Evolutionary conservation across 2,113 vertebrate species (phyloP).

Genomic region (Gallinago media): DNA sequence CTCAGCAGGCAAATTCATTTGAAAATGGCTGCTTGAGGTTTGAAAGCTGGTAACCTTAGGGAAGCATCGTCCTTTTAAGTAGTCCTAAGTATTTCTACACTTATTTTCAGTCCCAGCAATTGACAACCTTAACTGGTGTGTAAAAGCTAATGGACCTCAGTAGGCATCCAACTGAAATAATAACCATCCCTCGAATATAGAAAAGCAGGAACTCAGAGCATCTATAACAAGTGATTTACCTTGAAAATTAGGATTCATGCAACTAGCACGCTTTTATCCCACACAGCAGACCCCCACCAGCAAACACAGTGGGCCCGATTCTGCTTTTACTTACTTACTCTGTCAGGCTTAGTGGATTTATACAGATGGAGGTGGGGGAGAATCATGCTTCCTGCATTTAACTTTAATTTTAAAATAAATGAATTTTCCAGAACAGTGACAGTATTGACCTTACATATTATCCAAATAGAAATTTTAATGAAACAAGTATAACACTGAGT

Average conservation of each 20-base stretch:
- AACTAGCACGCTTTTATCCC: slow-evolving; percentile 48
- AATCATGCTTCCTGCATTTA: slow-evolving; percentile 69
- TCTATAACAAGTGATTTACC: slow-evolving; percentile 30
- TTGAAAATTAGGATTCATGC: background rate
- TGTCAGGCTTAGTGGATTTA: background rate
- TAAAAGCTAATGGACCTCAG: slow-evolving; percentile 54
- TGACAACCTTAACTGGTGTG: slow-evolving; percentile 28
- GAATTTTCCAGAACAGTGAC: slow-evolving; percentile 84
- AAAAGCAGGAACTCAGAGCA: background rate
- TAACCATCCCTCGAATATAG: background rate
- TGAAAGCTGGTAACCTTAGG: background rate
- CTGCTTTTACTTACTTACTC: background rate
- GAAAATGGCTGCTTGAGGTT: background rate
- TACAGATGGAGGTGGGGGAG: slow-evolving; percentile 56
- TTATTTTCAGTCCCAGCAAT: background rate
- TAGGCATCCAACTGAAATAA: slow-evolving; percentile 45
- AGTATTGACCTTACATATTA: slow-evolving; percentile 87
- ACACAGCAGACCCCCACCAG: background rate
- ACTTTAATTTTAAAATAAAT: slow-evolving; percentile 83
- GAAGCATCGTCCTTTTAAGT: background rate
- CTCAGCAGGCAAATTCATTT: background rate
- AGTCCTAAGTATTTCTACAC: slow-evolving; percentile 2
- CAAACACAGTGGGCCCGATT: background rate
- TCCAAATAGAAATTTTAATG: slow-evolving; percentile 86
- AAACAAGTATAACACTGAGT: slow-evolving; percentile 83